Percentiles rank a stretch among this genome's conserved stretches.
These are phyloP conservation scores for Agonopterix heracliana DNA, from an alignment of 2,888 invertebrate genomes.

Conservation along the genomic window DNA sequence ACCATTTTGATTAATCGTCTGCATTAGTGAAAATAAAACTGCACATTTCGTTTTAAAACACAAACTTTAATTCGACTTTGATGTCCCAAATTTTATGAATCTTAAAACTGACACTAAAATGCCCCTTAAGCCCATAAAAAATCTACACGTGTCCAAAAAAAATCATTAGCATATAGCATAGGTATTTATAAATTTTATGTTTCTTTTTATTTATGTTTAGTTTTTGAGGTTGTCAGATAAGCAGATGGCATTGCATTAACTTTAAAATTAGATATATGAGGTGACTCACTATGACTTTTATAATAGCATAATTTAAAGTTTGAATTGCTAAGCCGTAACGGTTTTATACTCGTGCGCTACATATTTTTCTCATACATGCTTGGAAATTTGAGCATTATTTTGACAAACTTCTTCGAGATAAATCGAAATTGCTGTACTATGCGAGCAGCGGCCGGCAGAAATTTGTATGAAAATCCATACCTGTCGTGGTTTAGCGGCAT, in stretches of 20 bases:
- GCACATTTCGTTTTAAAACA: no score
- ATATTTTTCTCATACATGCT: no score
- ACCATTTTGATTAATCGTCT: no score
- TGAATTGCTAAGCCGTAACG: not conserved
- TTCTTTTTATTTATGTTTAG: conserved; percentile 11
- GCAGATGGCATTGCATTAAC: not conserved
- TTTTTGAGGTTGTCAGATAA: conserved; percentile 1
- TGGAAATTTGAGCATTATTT: no score
- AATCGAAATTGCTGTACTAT: no score
- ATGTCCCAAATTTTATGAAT: conserved; percentile 4
- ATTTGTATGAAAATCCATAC: no score
- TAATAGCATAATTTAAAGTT: not conserved
- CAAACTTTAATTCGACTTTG: conserved; percentile 1
- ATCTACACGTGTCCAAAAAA: not conserved
- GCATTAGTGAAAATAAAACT: no score
- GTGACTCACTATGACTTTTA: not conserved
- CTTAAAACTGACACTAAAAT: conserved; percentile 3
- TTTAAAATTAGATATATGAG: conserved; percentile 5
- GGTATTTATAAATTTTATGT: conserved; percentile 14
- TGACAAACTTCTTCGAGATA: no score
- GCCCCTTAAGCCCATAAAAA: conserved; percentile 6
- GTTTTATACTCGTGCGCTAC: not conserved
- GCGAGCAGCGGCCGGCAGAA: no score
- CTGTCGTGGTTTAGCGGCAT: no score
- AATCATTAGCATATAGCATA: conserved; percentile 1